Evolutionary conservation across 2,797 vertebrate genomes (phyloP).

Genomic region (Dallia pectoralis): DNA sequence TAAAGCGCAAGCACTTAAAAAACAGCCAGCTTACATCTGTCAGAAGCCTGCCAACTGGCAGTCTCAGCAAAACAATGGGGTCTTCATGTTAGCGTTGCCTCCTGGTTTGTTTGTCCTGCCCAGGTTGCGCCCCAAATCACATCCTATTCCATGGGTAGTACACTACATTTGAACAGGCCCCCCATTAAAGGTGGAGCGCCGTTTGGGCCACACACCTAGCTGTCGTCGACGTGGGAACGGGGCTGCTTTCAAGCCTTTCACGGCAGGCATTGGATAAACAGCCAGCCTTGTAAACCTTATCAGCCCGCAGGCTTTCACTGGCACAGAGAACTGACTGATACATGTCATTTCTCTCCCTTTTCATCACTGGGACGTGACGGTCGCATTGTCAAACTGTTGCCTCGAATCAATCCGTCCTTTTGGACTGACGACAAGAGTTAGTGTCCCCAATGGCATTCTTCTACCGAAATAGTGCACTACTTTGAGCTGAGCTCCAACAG

Average conservation of each 20-base stretch:
- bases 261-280: neutral
- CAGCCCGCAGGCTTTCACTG: neutral
- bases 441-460: too few species aligned
- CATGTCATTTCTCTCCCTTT: neutral
- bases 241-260: neutral
- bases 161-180: neutral
- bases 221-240: neutral
- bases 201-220: neutral
- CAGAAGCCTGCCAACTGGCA: neutral
- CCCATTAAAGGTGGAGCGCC: neutral
- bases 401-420: neutral
- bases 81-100: neutral
- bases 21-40: neutral
- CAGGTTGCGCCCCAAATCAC: neutral
- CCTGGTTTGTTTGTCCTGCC: neutral
- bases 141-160: neutral
- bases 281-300: neutral
- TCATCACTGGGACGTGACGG: neutral
- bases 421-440: neutral
- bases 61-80: neutral
- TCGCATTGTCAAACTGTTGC: neutral
- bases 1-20: too few species aligned
- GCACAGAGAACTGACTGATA: neutral
- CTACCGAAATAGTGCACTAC: neutral
- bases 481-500: neutral